phyloP scores from a whole-genome alignment of 2,797 vertebrate genomes.

The Carapus acus region DNA sequence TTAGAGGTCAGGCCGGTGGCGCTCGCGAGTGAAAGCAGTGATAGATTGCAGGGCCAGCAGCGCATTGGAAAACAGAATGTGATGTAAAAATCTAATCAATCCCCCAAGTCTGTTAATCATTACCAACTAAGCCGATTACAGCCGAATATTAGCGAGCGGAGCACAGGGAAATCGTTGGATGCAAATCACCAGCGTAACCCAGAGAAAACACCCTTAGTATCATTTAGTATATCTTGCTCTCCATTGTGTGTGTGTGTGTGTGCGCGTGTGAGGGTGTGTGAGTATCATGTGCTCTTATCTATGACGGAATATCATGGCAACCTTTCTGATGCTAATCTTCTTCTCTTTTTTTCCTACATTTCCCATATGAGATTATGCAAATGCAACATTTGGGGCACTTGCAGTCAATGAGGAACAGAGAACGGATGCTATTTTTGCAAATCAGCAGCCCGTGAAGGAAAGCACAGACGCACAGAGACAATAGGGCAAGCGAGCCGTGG shows the following conservation, averaged over 20 bases:
- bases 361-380: slow-evolving; percentile 59
- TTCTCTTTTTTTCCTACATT: slow-evolving; percentile 45
- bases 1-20: slow-evolving; percentile 30
- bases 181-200: slow-evolving; percentile 17
- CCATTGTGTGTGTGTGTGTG: slow-evolving; percentile 10
- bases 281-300: neutral
- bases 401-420: slow-evolving; percentile 27
- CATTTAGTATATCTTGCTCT: slow-evolving; percentile 17
- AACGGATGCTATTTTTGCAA: slow-evolving; percentile 9
- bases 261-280: slow-evolving; percentile 11
- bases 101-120: slow-evolving; percentile 15
- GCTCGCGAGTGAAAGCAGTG: slow-evolving; percentile 1
- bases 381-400: slow-evolving; percentile 61
- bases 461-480: slow-evolving; percentile 6
- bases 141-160: neutral
- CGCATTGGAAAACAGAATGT: slow-evolving; percentile 10
- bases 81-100: slow-evolving; percentile 23
- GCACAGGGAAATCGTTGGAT: slow-evolving; percentile 25
- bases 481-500: neutral
- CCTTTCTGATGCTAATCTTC: slow-evolving; percentile 62
- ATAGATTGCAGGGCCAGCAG: neutral
- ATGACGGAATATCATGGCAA: slow-evolving; percentile 41
- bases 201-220: slow-evolving; percentile 18
- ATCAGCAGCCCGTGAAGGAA: neutral
- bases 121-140: slow-evolving; percentile 33